phyloP scores from a whole-genome alignment of 2,113 vertebrate species.

The Tachysurus vachellii region DNA sequence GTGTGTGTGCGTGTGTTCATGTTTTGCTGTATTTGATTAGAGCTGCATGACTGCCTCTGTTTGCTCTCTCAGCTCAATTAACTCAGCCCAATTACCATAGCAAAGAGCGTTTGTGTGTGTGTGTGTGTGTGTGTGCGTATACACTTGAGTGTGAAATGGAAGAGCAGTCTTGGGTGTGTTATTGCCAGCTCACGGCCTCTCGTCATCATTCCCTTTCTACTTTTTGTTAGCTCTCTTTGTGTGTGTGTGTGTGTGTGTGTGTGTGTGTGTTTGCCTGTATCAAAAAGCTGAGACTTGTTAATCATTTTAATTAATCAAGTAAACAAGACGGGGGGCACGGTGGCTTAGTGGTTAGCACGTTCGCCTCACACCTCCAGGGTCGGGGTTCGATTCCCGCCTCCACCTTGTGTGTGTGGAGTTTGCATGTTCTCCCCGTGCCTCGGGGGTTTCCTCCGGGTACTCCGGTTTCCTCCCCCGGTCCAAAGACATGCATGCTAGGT shows the following conservation, averaged over 20 bases:
- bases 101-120: neutral
- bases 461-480: too few relatives aligned
- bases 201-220: neutral
- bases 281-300: neutral
- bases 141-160: neutral
- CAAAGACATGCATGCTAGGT: too few relatives aligned
- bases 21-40: constrained; percentile 30
- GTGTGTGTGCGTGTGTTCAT: neutral
- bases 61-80: constrained; percentile 40
- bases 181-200: neutral
- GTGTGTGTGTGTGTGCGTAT: constrained; percentile 11
- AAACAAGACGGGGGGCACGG: constrained; percentile 30
- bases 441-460: too few relatives aligned
- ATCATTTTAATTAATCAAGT: constrained; percentile 39
- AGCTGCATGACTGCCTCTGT: constrained; percentile 20
- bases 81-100: constrained; percentile 36
- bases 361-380: too few relatives aligned
- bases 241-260: neutral
- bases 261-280: neutral
- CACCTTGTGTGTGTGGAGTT: too few relatives aligned
- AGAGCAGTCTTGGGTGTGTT: constrained; percentile 16
- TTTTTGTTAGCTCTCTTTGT: neutral
- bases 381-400: too few relatives aligned
- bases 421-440: too few relatives aligned
- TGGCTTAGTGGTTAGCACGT: too few relatives aligned